Conservation (phyloP, 2,888 invertebrate genomes). For the Tipula vernalis region DNA sequence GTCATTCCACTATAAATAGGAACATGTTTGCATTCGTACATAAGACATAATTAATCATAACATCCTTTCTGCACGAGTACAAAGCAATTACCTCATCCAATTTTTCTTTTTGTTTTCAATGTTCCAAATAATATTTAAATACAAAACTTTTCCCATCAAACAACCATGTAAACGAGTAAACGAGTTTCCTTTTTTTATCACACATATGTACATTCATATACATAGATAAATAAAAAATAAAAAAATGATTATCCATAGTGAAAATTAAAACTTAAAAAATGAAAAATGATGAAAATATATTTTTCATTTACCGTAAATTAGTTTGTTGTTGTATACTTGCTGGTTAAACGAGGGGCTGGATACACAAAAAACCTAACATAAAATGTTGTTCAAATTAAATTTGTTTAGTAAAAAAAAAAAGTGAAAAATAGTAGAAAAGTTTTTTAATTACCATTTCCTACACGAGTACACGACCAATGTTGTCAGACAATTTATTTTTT, state of each 20-base stretch:
- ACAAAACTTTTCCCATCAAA: neutral
- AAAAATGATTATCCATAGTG: neutral
- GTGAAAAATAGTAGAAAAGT: neutral
- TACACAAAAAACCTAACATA: neutral
- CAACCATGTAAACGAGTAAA: neutral
- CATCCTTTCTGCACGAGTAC: neutral
- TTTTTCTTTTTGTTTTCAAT: neutral
- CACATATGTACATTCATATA: neutral
- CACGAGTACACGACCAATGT: neutral
- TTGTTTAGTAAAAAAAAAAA: neutral
- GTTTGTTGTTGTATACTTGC: neutral
- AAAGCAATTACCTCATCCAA: neutral
- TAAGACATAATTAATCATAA: neutral
- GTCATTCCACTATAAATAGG: neutral
- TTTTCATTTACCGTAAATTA: neutral
- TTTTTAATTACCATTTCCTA: conserved; percentile 4
- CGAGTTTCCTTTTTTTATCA: neutral
- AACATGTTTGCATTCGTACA: neutral
- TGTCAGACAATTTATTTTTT: neutral
- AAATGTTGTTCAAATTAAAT: neutral
- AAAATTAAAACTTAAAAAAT: neutral
- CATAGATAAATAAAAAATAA: neutral
- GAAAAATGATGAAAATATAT: neutral
- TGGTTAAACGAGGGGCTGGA: neutral
- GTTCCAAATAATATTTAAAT: neutral